A percentile compares a stretch with the other conserved stretches of the same genome.
Conservation (phyloP, 2,113 vertebrate species). For the Phyllostomus discolor region DNA sequence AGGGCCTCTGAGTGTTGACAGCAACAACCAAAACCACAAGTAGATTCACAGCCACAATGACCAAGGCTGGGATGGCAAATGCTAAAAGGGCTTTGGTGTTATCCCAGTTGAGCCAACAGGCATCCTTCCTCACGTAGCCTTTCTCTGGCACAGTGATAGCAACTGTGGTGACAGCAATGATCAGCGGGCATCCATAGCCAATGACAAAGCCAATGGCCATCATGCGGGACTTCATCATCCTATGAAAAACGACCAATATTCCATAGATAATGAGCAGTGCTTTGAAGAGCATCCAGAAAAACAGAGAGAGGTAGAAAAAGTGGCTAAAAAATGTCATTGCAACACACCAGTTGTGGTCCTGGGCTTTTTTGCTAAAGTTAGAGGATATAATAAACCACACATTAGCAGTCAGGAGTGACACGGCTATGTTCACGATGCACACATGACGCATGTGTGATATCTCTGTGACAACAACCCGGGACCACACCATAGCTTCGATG, state of each 20-base stretch:
- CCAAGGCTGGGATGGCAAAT: slow-evolving; percentile 86
- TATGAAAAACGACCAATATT: slow-evolving; percentile 85
- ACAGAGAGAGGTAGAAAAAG: slow-evolving; percentile 90
- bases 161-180: slow-evolving; percentile 86
- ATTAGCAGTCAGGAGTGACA: slow-evolving; percentile 84
- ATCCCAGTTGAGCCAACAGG: slow-evolving; percentile 92
- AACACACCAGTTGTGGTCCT: slow-evolving; percentile 77
- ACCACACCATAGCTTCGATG: slow-evolving; percentile 87
- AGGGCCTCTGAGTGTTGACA: slow-evolving; percentile 83
- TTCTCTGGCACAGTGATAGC: slow-evolving; percentile 80
- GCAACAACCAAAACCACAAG: slow-evolving; percentile 85
- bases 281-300: slow-evolving; percentile 94
- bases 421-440: slow-evolving; percentile 86
- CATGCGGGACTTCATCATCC: slow-evolving; percentile 83
- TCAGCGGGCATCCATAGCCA: slow-evolving; percentile 88
- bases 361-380: slow-evolving; percentile 14
- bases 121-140: slow-evolving; percentile 77
- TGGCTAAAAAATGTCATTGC: slow-evolving; percentile 89
- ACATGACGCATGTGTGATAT: slow-evolving; percentile 89
- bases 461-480: slow-evolving; percentile 79
- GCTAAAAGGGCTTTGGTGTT: slow-evolving; percentile 86
- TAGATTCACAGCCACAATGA: slow-evolving; percentile 86
- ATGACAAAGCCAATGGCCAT: slow-evolving; percentile 80
- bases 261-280: slow-evolving; percentile 88
- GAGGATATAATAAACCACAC: slow-evolving; percentile 86